These are phyloP conservation scores for Carduelis carduelis DNA, from an alignment of 2,797 vertebrate genomes.

Conservation along the genomic window DNA sequence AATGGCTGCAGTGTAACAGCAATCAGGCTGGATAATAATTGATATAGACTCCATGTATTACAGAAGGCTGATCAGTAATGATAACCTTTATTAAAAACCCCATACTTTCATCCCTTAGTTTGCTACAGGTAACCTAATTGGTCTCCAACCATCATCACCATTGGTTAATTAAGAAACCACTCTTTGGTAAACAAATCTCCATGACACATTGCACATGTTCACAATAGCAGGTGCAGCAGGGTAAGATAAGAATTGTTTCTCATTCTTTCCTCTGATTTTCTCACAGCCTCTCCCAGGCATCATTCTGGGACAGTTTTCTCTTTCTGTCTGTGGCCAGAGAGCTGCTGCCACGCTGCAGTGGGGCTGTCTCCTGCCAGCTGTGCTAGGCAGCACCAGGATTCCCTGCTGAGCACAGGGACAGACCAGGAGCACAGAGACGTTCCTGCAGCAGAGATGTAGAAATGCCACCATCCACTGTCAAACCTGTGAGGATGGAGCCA, in stretches of 20 bases:
- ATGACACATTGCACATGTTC: neutral
- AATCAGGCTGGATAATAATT: neutral
- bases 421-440: neutral
- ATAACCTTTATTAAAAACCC: neutral
- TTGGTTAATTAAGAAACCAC: neutral
- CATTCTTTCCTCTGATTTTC: neutral
- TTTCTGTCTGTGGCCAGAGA: neutral
- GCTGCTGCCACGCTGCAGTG: neutral
- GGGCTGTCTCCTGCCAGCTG: neutral
- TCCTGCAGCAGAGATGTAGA: rapidly evolving
- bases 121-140: neutral
- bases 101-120: neutral
- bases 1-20: neutral
- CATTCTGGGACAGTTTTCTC: neutral
- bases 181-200: neutral
- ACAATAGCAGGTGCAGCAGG: neutral
- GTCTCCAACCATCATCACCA: neutral
- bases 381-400: rapidly evolving
- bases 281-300: neutral
- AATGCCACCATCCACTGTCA: neutral
- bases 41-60: neutral
- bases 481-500: neutral
- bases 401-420: neutral
- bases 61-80: neutral
- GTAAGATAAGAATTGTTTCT: neutral